Conservation (phyloP, 2,797 vertebrate species). For the Nannoperca obscura region DNA sequence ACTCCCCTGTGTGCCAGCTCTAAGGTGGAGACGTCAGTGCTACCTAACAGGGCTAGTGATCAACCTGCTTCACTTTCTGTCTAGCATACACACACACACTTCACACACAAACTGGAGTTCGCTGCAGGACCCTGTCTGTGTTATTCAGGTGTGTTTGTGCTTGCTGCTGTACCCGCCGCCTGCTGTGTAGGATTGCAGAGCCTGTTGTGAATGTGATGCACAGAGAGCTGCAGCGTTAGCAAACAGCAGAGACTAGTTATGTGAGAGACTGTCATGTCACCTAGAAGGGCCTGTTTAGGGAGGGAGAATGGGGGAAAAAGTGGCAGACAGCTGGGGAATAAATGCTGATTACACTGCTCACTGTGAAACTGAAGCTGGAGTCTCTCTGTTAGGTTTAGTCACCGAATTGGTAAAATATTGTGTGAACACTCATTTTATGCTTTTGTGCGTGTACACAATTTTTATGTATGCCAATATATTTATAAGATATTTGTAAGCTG, state of each 20-base stretch:
- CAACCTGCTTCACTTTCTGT: conserved; percentile 71
- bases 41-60: conserved; percentile 79
- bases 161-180: conserved; percentile 59
- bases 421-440: conserved; percentile 5
- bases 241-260: conserved; percentile 73
- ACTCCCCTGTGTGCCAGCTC: conserved; percentile 77
- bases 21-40: conserved; percentile 80
- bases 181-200: conserved; percentile 72
- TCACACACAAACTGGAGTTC: conserved; percentile 44
- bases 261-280: conserved; percentile 69
- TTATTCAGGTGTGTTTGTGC: conserved; percentile 76
- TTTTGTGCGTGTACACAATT: conserved; percentile 1
- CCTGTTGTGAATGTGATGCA: conserved; percentile 74
- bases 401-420: conserved; percentile 34
- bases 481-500: background rate
- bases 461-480: background rate
- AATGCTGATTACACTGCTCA: conserved; percentile 55
- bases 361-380: conserved; percentile 40
- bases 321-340: conserved; percentile 39
- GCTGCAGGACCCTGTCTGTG: conserved; percentile 71
- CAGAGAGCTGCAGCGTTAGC: conserved; percentile 68
- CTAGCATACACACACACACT: conserved; percentile 46
- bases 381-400: conserved; percentile 32
- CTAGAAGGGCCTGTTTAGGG: conserved; percentile 59
- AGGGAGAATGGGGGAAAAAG: conserved; percentile 39